These are phyloP conservation scores for Charanyca ferruginea DNA, from an alignment of 2,888 invertebrate genomes.

Conservation along the genomic window DNA sequence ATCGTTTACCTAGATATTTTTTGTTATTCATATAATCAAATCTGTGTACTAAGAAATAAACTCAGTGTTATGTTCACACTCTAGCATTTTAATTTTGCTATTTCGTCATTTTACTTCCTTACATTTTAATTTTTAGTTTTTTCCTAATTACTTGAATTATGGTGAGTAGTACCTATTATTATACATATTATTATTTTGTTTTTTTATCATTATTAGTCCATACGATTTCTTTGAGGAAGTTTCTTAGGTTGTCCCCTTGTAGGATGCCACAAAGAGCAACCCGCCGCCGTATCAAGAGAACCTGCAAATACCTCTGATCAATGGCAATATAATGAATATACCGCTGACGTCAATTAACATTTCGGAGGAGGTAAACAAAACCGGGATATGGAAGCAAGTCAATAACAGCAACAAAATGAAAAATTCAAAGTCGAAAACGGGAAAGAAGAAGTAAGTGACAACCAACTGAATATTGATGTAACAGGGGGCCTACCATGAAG, in stretches of 20 bases:
- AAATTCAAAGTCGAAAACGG: conserved; percentile 81
- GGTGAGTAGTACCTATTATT: conserved; percentile 65
- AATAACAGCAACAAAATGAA: conserved; percentile 93
- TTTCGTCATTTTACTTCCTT: conserved; percentile 72
- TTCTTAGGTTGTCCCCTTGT: conserved; percentile 78
- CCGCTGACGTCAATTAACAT: conserved; percentile 96
- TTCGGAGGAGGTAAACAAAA: conserved; percentile 98
- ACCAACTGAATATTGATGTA: conserved; percentile 3
- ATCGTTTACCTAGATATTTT: conserved; percentile 67
- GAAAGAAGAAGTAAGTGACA: conserved; percentile 86
- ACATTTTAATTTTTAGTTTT: conserved; percentile 61
- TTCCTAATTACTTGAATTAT: conserved; percentile 58
- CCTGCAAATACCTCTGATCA: conserved; percentile 96
- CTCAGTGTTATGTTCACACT: conserved; percentile 75
- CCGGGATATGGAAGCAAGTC: conserved; percentile 98
- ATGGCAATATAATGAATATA: conserved; percentile 97
- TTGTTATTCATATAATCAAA: conserved; percentile 68
- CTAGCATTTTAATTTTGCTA: conserved; percentile 79
- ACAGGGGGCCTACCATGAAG: too few species aligned
- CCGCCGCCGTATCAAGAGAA: conserved; percentile 91
- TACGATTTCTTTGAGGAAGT: conserved; percentile 56
- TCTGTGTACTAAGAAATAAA: conserved; percentile 77
- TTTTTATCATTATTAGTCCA: conserved; percentile 37
- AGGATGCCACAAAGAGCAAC: conserved; percentile 88
- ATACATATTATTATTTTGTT: conserved; percentile 47